Base-by-base conservation (phyloP, 2,113 vertebrate genomes). In the Brachyhypopomus occidentalis region DNA sequence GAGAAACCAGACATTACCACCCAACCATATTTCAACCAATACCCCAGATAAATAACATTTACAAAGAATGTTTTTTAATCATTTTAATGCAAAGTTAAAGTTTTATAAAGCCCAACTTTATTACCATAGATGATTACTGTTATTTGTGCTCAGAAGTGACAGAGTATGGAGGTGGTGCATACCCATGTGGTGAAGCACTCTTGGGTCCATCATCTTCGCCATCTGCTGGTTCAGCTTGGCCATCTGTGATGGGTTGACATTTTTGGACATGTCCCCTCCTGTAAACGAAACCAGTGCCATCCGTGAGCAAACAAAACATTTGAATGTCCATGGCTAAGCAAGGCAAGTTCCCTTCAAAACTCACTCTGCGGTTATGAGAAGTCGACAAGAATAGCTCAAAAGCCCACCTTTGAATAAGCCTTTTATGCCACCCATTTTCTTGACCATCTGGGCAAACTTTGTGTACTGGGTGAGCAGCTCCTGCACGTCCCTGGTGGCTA, bases 261-360 rank as follows among this genome's bases (percentile, higher is more conserved):
- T 99, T 93, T 99, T 99, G 5, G 97, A 98, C 98, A 99, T 99
- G 89, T 99, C 98, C 72, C 98, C 97, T 5, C 98, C 98, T 99
- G 82, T 58, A 85, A 82, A 83, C 5, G 23, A 80, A 70, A 59
- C 27, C 3, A 30, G 63, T 20, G 48, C 16, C 19, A 45, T 77
- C 22, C 59, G 11, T 77, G 17, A 76, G 9, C n/a, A 63, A 70
- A 48, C 7, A 38, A 66, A 23, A 22, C 25, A 38, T 67, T 74
- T 69, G 5, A 48, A 64, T 60, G 5, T 74, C 48, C 25, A 19
- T 23, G n/a, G 20, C 41, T 27, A 27, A 30, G 30, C 11, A 69
- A 70, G 3, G 45, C 45, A 52, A 11, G 22, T 12, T 36, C 8
- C 25, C 64, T 3, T n/a, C 23, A 64, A 66, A 55, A 55, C 20